phyloP scores from a whole-genome alignment of 2,888 invertebrate genomes.

The Steromphala cineraria region DNA sequence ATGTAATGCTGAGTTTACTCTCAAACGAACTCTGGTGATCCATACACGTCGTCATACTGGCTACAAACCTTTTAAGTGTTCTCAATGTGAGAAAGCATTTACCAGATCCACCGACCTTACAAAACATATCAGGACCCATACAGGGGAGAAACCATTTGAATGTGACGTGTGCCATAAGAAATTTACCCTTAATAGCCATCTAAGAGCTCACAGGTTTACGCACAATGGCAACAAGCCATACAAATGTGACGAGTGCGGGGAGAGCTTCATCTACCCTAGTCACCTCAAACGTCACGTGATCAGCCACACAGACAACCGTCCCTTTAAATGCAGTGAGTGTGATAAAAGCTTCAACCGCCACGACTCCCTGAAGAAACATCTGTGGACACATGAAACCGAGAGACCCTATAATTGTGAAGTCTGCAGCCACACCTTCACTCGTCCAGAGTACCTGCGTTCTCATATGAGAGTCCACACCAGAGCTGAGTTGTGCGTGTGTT shows the following conservation, averaged over 20 bases:
- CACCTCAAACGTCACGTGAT: neutral
- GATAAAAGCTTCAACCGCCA: neutral
- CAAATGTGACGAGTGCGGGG: neutral
- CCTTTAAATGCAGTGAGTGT: neutral
- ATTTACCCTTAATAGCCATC: neutral
- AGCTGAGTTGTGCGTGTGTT: neutral
- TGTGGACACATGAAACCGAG: neutral
- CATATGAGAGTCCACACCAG: constrained; percentile 3
- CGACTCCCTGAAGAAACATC: neutral
- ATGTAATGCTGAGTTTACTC: neutral
- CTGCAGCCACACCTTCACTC: neutral
- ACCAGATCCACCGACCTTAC: neutral
- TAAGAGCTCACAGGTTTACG: neutral
- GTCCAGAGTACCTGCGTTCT: neutral
- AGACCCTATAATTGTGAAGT: neutral
- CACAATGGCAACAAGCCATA: neutral
- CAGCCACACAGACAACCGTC: neutral
- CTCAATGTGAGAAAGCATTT: neutral
- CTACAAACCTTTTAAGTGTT: neutral
- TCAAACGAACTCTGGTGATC: neutral
- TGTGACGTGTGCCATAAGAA: constrained; percentile 1
- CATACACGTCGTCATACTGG: neutral
- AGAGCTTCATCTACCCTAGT: neutral
- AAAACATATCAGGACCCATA: neutral
- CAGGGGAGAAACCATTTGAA: neutral